Evolutionary conservation across 2,888 invertebrate genomes (phyloP), one percentile per base, ranked within the genome.

Genomic region (Orgyia antiqua): DNA sequence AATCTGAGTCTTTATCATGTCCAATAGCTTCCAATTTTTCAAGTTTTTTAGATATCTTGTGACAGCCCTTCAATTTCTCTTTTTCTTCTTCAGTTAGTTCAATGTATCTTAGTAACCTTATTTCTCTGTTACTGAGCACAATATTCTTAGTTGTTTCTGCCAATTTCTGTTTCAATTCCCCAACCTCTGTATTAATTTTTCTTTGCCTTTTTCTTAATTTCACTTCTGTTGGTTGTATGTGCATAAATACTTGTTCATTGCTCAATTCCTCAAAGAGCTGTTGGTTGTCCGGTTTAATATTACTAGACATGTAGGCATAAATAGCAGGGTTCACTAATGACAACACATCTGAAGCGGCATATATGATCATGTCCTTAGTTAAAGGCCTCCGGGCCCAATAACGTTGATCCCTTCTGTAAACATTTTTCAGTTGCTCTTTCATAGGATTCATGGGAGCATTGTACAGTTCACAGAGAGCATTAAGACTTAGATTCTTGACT

Each of bases 81-180:
- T 96, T 95, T 64, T 97, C 96, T 45, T 96, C 96, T 54, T 96
- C 95, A 10, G 96, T 96, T 29, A 97, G 88, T 59, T 96, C 95
- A 72, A 97, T 90, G 77, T 96, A 95, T 61, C 94, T 92, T 42
- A 97, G 83, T 37, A 97, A 87, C 57, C 96, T 89, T 55, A 97
- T 96, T 83, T 97, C 97, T 50, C 97, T 89, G 71, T 97, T 97
- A 66, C 95, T 96, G 39, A 97, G 84, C 27, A 97, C 97, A 66
- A 97, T 93, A 68, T 94, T 95, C 63, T 94, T 94, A 25, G 92
- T 92, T 3, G 93, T 91, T 66, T 93, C 93, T 29, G 92, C 89
- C 58, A 97, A 82, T 79, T 96, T 95, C 27, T 88, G 88, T 58
- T 94, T 91, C 30, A 97, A 83, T 70, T 96, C 96, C n/a, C 92